Conservation (phyloP, 2,113 vertebrate genomes). For the Otocyon megalotis region DNA sequence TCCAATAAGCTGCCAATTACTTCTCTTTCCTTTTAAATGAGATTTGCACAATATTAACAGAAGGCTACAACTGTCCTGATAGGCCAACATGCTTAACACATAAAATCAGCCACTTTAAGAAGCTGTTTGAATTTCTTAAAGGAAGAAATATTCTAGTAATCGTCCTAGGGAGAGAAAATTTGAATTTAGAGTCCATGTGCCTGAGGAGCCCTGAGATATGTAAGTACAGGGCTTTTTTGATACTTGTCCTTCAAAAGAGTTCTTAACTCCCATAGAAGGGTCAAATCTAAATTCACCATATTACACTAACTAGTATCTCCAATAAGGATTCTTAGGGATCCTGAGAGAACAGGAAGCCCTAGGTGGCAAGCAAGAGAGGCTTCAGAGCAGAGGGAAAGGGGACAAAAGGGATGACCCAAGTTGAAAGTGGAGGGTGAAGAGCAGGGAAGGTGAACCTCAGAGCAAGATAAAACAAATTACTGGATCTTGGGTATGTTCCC, state of each 20-base stretch:
- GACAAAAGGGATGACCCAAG: background rate
- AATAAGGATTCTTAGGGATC: background rate
- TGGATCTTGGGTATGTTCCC: background rate
- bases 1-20: background rate
- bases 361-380: background rate
- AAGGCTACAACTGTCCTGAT: conserved; percentile 5
- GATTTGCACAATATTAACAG: conserved; percentile 15
- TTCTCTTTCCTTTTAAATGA: conserved; percentile 38
- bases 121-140: background rate
- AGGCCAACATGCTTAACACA: background rate
- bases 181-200: background rate
- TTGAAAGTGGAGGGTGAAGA: background rate
- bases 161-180: background rate
- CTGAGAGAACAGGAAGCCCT: conserved; percentile 16
- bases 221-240: background rate
- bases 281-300: background rate
- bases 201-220: background rate
- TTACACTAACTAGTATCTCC: background rate
- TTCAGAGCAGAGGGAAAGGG: conserved; percentile 4
- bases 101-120: background rate
- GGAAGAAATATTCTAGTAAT: background rate
- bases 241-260: background rate
- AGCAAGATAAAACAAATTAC: background rate
- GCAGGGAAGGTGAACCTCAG: background rate
- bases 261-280: conserved; percentile 32